A percentile compares a stretch with the other conserved stretches of the same genome.
Evolutionary conservation across 2,888 invertebrate species (phyloP).

Genomic region (Ophioninae sp.): DNA sequence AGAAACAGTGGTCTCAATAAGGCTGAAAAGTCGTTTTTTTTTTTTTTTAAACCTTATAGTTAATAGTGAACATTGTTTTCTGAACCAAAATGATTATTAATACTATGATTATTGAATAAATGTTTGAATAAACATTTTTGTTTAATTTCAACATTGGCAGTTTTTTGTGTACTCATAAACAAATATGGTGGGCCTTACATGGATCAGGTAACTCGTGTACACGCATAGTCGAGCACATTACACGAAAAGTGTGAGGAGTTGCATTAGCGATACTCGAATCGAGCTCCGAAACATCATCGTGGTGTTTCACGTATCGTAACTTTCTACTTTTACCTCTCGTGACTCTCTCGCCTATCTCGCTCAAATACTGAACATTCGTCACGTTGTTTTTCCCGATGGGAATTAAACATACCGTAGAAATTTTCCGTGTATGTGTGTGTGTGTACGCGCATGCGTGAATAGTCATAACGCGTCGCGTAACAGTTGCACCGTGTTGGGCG

Average conservation of each 20-base stretch:
- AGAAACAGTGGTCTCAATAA: too few relatives aligned
- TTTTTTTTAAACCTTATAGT: too few relatives aligned
- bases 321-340: constrained; percentile 63
- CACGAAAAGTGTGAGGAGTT: constrained; percentile 29
- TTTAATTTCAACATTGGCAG: too few relatives aligned
- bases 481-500: not conserved
- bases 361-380: constrained; percentile 23
- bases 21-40: too few relatives aligned
- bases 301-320: constrained; percentile 51
- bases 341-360: constrained; percentile 17
- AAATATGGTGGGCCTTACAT: constrained; percentile 1
- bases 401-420: constrained; percentile 4
- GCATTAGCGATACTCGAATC: constrained; percentile 45
- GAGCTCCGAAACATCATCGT: constrained; percentile 38
- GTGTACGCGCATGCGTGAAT: not conserved
- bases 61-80: too few relatives aligned
- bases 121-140: too few relatives aligned
- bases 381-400: constrained; percentile 10
- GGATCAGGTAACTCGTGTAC: not conserved
- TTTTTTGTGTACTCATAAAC: not conserved
- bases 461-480: not conserved
- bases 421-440: too few relatives aligned
- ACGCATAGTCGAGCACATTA: not conserved
- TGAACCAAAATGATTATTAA: too few relatives aligned
- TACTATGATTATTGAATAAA: too few relatives aligned